Conservation (phyloP, 1,140 invertebrate genomes). For the Harlomillsia oculata region DNA sequence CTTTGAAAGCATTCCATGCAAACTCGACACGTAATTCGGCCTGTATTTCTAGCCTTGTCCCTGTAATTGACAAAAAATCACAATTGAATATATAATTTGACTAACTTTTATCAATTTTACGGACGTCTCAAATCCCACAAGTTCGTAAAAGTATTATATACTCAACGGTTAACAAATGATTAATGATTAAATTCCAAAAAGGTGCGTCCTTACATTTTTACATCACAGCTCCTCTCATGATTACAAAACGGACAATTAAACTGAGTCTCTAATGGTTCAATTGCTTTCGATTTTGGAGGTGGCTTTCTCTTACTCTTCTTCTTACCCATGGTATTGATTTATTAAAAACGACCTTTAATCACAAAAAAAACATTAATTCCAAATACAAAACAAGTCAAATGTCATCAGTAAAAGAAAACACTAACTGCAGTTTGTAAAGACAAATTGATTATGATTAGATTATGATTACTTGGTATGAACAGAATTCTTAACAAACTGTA, state of each 20-base stretch:
- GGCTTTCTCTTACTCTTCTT: conserved; percentile 95
- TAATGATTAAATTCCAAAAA: background rate
- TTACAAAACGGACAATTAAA: conserved; percentile 99
- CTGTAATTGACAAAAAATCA: conserved; percentile 42
- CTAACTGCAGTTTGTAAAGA: too few species aligned
- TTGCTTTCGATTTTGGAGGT: conserved; percentile 84
- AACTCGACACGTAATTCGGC: conserved; percentile 51
- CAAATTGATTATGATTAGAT: too few species aligned
- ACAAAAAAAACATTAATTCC: too few species aligned
- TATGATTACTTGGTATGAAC: too few species aligned
- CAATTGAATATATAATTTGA: too few species aligned
- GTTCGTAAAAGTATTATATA: background rate
- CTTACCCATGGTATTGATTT: conserved; percentile 65
- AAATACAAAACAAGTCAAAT: too few species aligned
- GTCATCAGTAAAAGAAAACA: too few species aligned
- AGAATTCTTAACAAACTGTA: too few species aligned
- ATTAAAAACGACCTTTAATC: too few species aligned
- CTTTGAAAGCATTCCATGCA: conserved; percentile 57
- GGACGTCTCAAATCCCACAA: too few species aligned
- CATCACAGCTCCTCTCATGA: conserved; percentile 98
- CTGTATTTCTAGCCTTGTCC: conserved; percentile 52
- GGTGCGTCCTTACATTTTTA: conserved; percentile 86
- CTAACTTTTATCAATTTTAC: too few species aligned
- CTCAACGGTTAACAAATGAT: background rate
- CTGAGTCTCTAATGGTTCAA: conserved; percentile 84